Evolutionary conservation across 2,888 invertebrate species (phyloP).

Genomic region (Drosophila setosimentum): DNA sequence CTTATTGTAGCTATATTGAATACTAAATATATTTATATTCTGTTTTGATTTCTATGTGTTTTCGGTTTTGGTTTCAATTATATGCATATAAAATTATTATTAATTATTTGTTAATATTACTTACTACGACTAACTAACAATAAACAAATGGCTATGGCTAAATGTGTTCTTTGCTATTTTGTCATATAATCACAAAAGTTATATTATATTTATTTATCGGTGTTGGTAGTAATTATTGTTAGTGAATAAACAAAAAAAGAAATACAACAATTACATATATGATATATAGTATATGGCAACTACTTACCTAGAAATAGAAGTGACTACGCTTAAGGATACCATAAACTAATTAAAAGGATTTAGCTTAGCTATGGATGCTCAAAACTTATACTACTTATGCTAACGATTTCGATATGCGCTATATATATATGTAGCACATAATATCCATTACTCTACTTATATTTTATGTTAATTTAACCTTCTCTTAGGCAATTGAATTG

Average conservation of each 20-base stretch:
- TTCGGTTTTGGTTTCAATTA: conserved; percentile 20
- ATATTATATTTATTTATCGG: conserved; percentile 72
- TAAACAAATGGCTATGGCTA: conserved; percentile 58
- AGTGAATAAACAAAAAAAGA: conserved; percentile 35
- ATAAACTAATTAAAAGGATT: conserved; percentile 25
- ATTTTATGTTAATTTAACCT: conserved; percentile 50
- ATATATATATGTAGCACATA: conserved; percentile 13
- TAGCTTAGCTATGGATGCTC: conserved; percentile 44
- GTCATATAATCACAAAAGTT: conserved; percentile 72
- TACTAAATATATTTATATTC: conserved; percentile 38
- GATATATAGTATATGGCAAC: conserved; percentile 39
- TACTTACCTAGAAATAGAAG: conserved; percentile 36
- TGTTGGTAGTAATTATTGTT: conserved; percentile 79
- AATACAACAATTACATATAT: conserved; percentile 42
- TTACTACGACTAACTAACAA: conserved; percentile 52
- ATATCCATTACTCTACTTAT: conserved; percentile 26
- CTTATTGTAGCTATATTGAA: conserved; percentile 61
- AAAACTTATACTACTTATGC: conserved; percentile 25
- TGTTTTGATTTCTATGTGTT: conserved; percentile 47
- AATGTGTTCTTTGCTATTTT: conserved; percentile 79
- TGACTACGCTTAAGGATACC: conserved; percentile 42
- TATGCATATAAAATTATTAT: conserved; percentile 27
- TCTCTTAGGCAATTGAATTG: conserved; percentile 75
- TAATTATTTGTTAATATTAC: conserved; percentile 45
- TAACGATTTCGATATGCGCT: conserved; percentile 26